These are phyloP conservation scores for Babyrousa celebensis DNA, from an alignment of 2,797 vertebrate genomes.

Conservation along the genomic window DNA sequence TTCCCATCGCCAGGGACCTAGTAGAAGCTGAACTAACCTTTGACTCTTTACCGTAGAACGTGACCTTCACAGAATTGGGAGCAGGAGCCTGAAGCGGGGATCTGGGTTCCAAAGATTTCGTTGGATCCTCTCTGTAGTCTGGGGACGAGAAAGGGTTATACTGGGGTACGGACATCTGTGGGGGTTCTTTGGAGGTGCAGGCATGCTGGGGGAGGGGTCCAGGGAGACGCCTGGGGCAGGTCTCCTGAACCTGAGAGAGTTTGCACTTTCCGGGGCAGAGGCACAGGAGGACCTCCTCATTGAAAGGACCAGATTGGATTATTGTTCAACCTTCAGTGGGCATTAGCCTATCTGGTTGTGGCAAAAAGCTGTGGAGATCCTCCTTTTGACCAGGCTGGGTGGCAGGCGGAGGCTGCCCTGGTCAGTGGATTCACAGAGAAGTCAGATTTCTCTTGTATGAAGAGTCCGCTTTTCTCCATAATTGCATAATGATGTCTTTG, in stretches of 20 bases:
- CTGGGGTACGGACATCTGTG: background rate
- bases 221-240: background rate
- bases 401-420: background rate
- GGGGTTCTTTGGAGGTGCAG: background rate
- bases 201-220: no score
- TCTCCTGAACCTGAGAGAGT: background rate
- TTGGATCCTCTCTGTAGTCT: background rate
- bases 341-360: background rate
- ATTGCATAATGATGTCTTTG: constrained; percentile 81
- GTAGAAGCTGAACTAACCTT: background rate
- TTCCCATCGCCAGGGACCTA: background rate
- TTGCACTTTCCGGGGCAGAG: background rate
- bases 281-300: background rate
- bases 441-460: constrained; percentile 50
- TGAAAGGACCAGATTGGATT: background rate
- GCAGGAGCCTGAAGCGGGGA: background rate
- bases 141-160: background rate
- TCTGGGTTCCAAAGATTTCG: background rate
- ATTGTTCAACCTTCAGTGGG: background rate
- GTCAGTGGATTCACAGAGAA: constrained; percentile 52
- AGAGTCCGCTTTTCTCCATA: constrained; percentile 52
- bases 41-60: background rate
- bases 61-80: background rate
- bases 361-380: background rate
- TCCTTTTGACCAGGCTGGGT: background rate